Evolutionary conservation across 53 echinoderm and acorn worm species (phyloP).

Genomic region (Glandiceps talaboti): DNA sequence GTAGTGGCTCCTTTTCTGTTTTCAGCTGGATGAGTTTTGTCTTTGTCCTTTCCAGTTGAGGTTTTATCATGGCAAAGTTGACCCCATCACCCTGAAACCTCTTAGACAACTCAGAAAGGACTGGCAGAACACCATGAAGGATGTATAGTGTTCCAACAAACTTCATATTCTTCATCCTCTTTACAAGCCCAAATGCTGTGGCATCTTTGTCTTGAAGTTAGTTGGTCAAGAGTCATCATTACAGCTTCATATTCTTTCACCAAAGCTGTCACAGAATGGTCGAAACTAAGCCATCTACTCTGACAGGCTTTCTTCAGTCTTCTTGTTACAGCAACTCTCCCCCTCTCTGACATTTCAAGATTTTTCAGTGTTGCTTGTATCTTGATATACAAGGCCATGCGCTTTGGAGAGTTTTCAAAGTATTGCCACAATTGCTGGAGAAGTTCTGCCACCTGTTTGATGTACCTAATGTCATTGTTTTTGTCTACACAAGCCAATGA

Average conservation of each 20-base stretch:
- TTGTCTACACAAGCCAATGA: not conserved
- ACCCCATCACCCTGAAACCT: not conserved
- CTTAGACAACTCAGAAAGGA: not conserved
- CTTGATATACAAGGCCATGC: slow-evolving; percentile 3
- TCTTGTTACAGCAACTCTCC: not conserved
- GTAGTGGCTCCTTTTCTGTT: not conserved
- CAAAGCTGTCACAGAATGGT: not conserved
- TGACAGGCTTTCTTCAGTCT: slow-evolving; percentile 8
- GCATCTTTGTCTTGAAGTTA: not conserved
- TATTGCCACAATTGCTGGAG: slow-evolving; percentile 12
- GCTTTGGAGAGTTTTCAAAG: slow-evolving; percentile 12
- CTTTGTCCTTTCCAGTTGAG: not conserved
- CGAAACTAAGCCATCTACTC: slow-evolving; percentile 9
- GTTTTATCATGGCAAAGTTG: not conserved
- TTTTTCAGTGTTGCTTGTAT: slow-evolving; percentile 1
- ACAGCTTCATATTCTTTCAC: not conserved
- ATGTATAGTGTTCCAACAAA: not conserved
- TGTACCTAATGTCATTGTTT: slow-evolving; percentile 4
- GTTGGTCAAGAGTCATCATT: not conserved
- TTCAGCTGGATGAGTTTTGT: not conserved
- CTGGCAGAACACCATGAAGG: not conserved
- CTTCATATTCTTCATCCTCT: not conserved
- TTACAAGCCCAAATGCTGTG: not conserved
- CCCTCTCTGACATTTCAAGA: not conserved
- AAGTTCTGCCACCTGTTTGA: slow-evolving; percentile 2